These are phyloP conservation scores for Pseudococcus longispinus DNA, from an alignment of 2,888 invertebrate species.

Conservation along the genomic window DNA sequence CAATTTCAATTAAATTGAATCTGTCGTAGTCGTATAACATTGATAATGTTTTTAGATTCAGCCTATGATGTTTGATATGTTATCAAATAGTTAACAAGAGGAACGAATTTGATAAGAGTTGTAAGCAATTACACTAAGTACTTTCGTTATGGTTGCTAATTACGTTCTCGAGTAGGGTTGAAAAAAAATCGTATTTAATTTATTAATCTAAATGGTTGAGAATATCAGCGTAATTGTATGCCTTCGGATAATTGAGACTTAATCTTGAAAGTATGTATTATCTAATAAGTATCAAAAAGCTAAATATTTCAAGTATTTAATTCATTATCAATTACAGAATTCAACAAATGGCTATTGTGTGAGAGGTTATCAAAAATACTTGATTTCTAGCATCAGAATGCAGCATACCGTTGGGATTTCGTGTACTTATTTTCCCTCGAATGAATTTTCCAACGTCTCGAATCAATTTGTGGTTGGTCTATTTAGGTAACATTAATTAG, in stretches of 20 bases:
- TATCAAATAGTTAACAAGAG: background rate
- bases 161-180: background rate
- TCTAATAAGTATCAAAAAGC: background rate
- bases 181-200: background rate
- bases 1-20: too few relatives aligned
- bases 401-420: background rate
- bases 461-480: background rate
- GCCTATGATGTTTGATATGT: background rate
- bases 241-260: background rate
- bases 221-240: background rate
- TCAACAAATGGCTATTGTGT: background rate
- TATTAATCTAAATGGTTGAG: background rate
- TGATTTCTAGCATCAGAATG: background rate
- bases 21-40: too few relatives aligned
- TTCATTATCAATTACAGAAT: background rate
- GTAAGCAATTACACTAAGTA: background rate
- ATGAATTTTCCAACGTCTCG: too few relatives aligned
- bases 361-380: background rate
- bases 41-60: background rate
- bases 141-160: background rate
- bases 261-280: background rate
- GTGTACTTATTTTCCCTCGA: background rate
- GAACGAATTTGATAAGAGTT: background rate
- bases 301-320: constrained; percentile 33
- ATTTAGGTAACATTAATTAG: background rate